Evolutionary conservation across 2,797 vertebrate genomes (phyloP).

Genomic region (Scyliorhinus canicula): DNA sequence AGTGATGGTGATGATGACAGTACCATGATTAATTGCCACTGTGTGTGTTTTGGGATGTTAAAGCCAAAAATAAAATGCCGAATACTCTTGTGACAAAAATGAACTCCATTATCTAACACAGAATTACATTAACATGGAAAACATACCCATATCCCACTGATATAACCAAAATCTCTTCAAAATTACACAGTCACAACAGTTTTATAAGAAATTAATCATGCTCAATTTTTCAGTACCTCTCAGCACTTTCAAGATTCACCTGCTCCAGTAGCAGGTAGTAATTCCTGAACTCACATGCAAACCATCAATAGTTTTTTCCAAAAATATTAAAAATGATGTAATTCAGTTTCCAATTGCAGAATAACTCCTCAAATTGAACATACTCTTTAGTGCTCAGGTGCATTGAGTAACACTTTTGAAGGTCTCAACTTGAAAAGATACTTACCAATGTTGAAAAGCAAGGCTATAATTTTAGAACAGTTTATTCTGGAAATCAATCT

Average conservation of each 20-base stretch:
- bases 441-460: not conserved
- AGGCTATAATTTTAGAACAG: not conserved
- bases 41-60: constrained; percentile 39
- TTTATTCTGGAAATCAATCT: not conserved
- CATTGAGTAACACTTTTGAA: not conserved
- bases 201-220: constrained; percentile 36
- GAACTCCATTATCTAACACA: constrained; percentile 37
- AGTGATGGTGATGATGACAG: constrained; percentile 35
- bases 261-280: not conserved
- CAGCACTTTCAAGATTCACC: constrained; percentile 17
- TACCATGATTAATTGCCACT: constrained; percentile 35
- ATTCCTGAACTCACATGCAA: not conserved
- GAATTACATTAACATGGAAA: constrained; percentile 24
- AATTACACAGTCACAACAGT: constrained; percentile 6
- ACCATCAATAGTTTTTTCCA: constrained; percentile 1
- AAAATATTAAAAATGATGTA: not conserved
- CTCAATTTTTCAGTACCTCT: constrained; percentile 26
- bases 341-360: not conserved
- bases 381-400: not conserved
- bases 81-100: constrained; percentile 36
- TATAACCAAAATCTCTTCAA: constrained; percentile 5
- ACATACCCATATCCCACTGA: constrained; percentile 17
- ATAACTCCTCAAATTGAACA: not conserved
- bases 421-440: not conserved
- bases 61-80: constrained; percentile 38